A percentile compares a stretch with the other conserved stretches of the same genome.
These are phyloP conservation scores for Eurosta solidaginis DNA, from an alignment of 1,140 invertebrate genomes.

Conservation along the genomic window DNA sequence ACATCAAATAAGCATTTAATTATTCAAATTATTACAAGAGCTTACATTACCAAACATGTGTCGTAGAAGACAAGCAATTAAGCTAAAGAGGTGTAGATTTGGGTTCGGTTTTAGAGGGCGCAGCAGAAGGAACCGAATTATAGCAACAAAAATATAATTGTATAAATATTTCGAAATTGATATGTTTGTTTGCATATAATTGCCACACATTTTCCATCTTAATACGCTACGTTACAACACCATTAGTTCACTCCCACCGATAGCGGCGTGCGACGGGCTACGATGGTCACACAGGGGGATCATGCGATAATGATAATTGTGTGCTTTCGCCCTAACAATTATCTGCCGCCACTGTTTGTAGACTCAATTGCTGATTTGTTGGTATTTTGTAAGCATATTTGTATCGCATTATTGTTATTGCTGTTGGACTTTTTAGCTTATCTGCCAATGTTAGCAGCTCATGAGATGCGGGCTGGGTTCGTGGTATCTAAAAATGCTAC, in stretches of 20 bases:
- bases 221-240: too few species aligned
- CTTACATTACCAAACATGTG: background rate
- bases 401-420: background rate
- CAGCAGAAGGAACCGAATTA: background rate
- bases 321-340: background rate
- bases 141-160: too few species aligned
- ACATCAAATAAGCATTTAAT: slow-evolving; percentile 16
- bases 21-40: slow-evolving; percentile 17
- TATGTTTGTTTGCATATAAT: too few species aligned
- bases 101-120: background rate
- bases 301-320: too few species aligned
- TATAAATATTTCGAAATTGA: too few species aligned
- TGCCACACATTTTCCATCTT: too few species aligned
- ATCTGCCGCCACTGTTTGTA: background rate
- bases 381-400: background rate
- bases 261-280: too few species aligned
- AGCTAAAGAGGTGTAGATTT: background rate
- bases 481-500: background rate
- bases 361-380: background rate
- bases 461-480: background rate
- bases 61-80: background rate
- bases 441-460: background rate
- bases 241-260: too few species aligned
- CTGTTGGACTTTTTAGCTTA: background rate
- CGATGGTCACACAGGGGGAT: too few species aligned